Evolutionary conservation across 37 sponge, comb jelly and placozoan species (phyloP).

Genomic region (Spongilla lacustris): DNA sequence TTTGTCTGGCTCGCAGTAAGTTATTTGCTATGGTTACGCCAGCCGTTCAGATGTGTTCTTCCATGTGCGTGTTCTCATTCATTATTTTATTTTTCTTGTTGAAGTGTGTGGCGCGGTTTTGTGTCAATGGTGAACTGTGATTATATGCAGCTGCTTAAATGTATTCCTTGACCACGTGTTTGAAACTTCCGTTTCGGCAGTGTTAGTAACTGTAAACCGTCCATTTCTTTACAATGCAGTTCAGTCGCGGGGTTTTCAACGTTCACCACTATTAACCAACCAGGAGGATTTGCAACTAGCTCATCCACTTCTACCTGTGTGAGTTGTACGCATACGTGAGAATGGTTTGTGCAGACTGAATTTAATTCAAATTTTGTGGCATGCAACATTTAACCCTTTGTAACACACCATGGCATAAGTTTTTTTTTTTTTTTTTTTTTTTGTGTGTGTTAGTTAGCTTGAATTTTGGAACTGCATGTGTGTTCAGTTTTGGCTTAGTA

Average conservation of each 20-base stretch:
- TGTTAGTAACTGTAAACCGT: neutral
- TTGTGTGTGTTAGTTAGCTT: too few species aligned
- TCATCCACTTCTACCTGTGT: neutral
- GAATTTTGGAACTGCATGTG: too few species aligned
- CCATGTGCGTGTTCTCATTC: conserved; percentile 4
- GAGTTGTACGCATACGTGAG: neutral
- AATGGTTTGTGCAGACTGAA: neutral
- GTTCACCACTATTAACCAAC: neutral
- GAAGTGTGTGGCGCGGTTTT: neutral
- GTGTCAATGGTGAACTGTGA: neutral
- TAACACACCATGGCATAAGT: too few species aligned
- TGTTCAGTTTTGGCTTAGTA: too few species aligned
- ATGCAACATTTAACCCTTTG: too few species aligned
- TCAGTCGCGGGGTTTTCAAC: neutral
- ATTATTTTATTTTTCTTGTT: neutral
- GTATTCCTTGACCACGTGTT: conserved; percentile 10
- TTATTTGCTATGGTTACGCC: neutral
- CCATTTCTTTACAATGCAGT: neutral
- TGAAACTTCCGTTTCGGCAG: neutral
- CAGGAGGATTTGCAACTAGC: neutral
- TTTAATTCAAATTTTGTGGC: too few species aligned
- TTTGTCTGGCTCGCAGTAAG: conserved; percentile 10
- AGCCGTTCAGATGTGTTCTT: neutral
- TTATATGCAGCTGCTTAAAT: neutral
- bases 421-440: too few species aligned